Evolutionary conservation across 2,888 invertebrate species (phyloP), one percentile per base, ranked within the genome.

Genomic region (Aleiodes alternator): DNA sequence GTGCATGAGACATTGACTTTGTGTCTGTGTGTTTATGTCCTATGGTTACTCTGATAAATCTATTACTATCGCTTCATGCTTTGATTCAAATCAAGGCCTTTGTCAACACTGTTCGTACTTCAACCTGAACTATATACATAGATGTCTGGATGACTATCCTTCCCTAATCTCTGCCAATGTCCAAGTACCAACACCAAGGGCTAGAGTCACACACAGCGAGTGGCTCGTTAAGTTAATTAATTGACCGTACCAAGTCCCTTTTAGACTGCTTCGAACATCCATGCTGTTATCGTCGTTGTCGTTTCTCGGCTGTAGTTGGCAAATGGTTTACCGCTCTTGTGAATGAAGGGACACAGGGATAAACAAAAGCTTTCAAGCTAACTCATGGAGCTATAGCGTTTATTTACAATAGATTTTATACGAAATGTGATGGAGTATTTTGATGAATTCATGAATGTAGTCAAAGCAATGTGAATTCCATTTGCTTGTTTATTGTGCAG

Each of bases 191-290:
- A 61, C 53, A 64, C 51, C 66, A 9, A 55, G 34, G 34, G 38
- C 23, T 51, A 68, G 68, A 68, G 70, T 51, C 50, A 55, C 73
- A 23, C 50, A 55, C 73, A 31, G 38, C 48, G 72, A 81, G 76
- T 78, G 68, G 81, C 80, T 85, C 85, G 85, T 86, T 86, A 83
- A 83, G 80, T 84, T 85, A 85, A 86, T 86, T 86, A 85, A 86
- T 87, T 82, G 83, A 80, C 81, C 74, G 68, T 71, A 72, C 16
- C 16, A 43, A 38, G 53, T 34, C 29, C 14, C 31, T 9, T 16
- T 70, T n/a, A 51, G 48, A 69, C 34, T 38, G 43, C 64, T 64
- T 64, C 16, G 11, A 16, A 64, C 43, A 43, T 16, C 43, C 43
- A 61, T 31, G 23, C 61, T 34, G 38, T 61, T 61, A 61, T 43